Evolutionary conservation across 2,113 vertebrate genomes (phyloP).

Genomic region (Campylomormyrus tamandua): DNA sequence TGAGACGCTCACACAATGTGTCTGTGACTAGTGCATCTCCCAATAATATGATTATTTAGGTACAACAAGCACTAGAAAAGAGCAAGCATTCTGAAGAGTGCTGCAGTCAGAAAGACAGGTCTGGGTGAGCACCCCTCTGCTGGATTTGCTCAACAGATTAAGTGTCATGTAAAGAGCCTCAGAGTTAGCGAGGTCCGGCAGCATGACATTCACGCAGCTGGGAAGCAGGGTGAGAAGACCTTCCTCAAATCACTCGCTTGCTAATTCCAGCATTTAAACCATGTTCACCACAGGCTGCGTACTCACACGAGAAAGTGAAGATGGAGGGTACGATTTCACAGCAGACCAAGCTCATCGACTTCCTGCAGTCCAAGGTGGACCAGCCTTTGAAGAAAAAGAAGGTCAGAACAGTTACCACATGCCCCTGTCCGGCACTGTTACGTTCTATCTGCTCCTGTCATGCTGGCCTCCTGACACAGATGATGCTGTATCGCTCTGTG

Average conservation of each 20-base stretch:
- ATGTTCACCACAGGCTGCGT: slow-evolving; percentile 79
- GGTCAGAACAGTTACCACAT: slow-evolving; percentile 56
- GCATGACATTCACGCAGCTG: neutral
- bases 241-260: neutral
- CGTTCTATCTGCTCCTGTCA: neutral
- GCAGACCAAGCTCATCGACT: slow-evolving; percentile 98
- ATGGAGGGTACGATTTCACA: slow-evolving; percentile 99
- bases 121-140: neutral
- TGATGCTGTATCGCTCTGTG: neutral
- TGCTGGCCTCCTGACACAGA: neutral
- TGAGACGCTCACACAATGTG: neutral
- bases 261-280: slow-evolving; percentile 1
- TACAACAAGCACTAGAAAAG: neutral
- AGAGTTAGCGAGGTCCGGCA: neutral
- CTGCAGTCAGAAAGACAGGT: neutral
- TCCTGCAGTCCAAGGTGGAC: slow-evolving; percentile 94
- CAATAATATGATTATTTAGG: neutral
- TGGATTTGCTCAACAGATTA: neutral
- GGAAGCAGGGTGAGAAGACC: neutral
- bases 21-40: neutral
- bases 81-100: neutral
- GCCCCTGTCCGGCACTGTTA: neutral
- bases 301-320: slow-evolving; percentile 98
- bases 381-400: slow-evolving; percentile 98
- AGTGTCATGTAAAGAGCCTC: neutral